Evolutionary conservation across 1,140 invertebrate genomes (phyloP).

Genomic region (Macrobrachium rosenbergii): DNA sequence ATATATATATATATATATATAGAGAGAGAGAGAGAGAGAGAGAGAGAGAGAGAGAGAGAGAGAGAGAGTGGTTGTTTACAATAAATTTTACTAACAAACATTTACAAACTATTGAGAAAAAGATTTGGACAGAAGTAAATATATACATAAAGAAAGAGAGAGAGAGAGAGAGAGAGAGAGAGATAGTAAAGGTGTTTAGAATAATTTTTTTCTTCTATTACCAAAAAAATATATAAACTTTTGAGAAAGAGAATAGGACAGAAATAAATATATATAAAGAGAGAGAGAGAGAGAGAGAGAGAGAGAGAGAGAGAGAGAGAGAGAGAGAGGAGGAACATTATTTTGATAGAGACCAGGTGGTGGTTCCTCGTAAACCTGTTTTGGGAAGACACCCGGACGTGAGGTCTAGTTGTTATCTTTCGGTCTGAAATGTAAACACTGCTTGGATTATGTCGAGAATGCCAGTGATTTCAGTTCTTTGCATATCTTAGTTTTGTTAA

Average conservation of each 20-base stretch:
- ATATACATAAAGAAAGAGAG: not conserved
- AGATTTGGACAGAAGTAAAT: not conserved
- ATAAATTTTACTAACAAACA: no score
- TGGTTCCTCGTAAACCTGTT: no score
- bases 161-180: conserved; percentile 4
- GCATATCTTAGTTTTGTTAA: not conserved
- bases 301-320: not conserved
- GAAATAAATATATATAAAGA: not conserved
- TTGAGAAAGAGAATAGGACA: not conserved
- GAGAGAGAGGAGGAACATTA: not conserved
- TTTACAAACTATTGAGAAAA: not conserved
- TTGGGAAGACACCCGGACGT: no score
- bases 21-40: not conserved
- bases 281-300: conserved; percentile 10
- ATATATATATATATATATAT: conserved; percentile 17
- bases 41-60: not conserved
- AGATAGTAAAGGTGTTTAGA: not conserved
- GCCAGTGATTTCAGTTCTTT: not conserved
- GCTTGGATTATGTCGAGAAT: no score
- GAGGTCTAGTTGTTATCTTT: no score
- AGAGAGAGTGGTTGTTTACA: no score
- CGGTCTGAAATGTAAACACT: no score
- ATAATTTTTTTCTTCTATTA: not conserved
- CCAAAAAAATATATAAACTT: not conserved
- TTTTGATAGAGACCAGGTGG: conserved; percentile 6